These are phyloP conservation scores for Nephotettix cincticeps DNA, from an alignment of 1,140 invertebrate species.

Conservation along the genomic window DNA sequence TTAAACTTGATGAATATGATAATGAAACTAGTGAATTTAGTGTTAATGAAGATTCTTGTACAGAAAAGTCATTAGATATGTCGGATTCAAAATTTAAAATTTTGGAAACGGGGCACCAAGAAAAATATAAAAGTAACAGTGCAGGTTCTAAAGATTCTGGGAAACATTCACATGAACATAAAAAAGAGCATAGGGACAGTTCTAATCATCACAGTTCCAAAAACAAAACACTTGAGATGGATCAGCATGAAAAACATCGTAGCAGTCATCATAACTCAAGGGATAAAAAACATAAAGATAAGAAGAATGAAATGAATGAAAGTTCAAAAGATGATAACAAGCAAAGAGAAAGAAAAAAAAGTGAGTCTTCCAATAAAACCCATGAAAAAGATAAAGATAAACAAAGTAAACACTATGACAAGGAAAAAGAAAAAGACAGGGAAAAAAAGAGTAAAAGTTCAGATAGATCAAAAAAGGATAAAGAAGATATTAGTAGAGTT, in stretches of 20 bases:
- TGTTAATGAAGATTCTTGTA: not conserved
- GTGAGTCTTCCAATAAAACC: not conserved
- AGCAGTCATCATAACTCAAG: not conserved
- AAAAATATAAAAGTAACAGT: constrained; percentile 39
- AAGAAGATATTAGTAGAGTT: not conserved
- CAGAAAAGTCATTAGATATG: not conserved
- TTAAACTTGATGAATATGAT: constrained; percentile 35
- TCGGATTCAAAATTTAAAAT: not conserved
- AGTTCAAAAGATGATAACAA: not conserved
- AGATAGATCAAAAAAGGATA: not conserved
- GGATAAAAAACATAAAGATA: not conserved
- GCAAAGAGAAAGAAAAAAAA: not conserved
- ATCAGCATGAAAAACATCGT: not conserved
- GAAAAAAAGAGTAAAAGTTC: constrained; percentile 40
- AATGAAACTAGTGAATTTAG: not conserved
- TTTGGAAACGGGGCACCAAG: constrained; percentile 35
- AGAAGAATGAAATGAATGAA: not conserved
- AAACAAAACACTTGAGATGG: not conserved
- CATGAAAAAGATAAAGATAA: constrained; percentile 20
- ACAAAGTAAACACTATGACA: constrained; percentile 31
- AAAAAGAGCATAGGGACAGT: no score
- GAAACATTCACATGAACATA: not conserved
- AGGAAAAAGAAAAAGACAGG: constrained; percentile 43
- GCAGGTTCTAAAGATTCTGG: constrained; percentile 7
- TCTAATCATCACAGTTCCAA: not conserved